Conservation (phyloP, 2,888 invertebrate genomes). For the Pseudolycoriella hygida region DNA sequence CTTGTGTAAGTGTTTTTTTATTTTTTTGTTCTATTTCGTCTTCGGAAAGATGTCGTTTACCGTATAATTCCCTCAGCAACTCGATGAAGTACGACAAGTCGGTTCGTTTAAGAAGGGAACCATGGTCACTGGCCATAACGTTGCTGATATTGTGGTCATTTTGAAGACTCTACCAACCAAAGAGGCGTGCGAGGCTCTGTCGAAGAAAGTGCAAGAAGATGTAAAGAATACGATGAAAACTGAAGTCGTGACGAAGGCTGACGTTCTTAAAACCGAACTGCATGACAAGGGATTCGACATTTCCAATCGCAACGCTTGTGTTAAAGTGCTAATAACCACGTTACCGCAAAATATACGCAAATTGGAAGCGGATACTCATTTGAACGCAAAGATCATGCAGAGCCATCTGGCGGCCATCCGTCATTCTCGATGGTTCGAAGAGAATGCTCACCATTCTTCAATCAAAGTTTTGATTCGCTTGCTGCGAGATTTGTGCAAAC, state of each 20-base stretch:
- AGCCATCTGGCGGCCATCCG: slow-evolving; percentile 85
- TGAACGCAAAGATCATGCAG: slow-evolving; percentile 60
- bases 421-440: slow-evolving; percentile 96
- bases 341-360: slow-evolving; percentile 86
- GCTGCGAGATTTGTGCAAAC: slow-evolving; percentile 74
- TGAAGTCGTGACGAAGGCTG: slow-evolving; percentile 41
- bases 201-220: slow-evolving; percentile 73
- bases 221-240: slow-evolving; percentile 54
- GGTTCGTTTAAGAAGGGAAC: slow-evolving; percentile 98
- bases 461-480: slow-evolving; percentile 89
- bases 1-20: slow-evolving; percentile 74
- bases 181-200: slow-evolving; percentile 84
- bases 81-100: slow-evolving; percentile 90
- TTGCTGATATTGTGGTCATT: slow-evolving; percentile 92
- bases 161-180: slow-evolving; percentile 90
- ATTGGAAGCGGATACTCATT: slow-evolving; percentile 70
- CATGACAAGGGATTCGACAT: slow-evolving; percentile 80
- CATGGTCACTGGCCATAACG: slow-evolving; percentile 86
- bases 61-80: slow-evolving; percentile 37
- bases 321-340: slow-evolving; percentile 83
- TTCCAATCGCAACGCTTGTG: slow-evolving; percentile 65
- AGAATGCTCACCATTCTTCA: slow-evolving; percentile 91
- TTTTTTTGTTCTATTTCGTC: too few relatives aligned
- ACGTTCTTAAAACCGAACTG: slow-evolving; percentile 28
- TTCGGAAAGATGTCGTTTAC: too few relatives aligned